Conservation (phyloP, 92 coral and sea anemone genomes). For the Nematostella vectensis region DNA sequence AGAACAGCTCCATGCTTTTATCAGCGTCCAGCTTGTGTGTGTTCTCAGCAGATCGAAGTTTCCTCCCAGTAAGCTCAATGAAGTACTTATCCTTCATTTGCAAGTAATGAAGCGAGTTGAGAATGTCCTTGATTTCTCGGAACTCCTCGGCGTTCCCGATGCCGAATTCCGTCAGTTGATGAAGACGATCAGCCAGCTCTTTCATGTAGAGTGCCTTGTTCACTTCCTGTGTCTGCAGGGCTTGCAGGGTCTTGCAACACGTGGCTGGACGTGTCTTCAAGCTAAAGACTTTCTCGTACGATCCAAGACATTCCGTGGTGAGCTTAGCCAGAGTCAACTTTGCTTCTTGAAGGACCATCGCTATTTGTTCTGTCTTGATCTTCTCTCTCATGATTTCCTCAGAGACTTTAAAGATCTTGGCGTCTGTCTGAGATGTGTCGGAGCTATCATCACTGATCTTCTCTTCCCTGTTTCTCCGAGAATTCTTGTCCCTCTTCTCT, state of each 20-base stretch:
- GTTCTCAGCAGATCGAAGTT: conserved; percentile 1
- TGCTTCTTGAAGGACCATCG: conserved; percentile 29
- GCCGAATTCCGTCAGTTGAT: conserved; percentile 26
- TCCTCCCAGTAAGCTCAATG: conserved; percentile 10
- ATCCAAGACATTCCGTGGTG: conserved; percentile 38
- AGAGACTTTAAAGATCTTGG: neutral
- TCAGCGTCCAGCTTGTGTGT: neutral
- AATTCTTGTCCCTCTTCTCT: neutral
- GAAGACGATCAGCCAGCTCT: conserved; percentile 29
- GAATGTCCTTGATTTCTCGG: conserved; percentile 28
- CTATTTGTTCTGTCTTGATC: conserved; percentile 16
- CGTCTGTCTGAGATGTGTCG: neutral
- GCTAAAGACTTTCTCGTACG: conserved; percentile 41
- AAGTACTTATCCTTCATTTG: conserved; percentile 29
- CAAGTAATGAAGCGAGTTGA: conserved; percentile 20
- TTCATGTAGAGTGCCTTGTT: conserved; percentile 44
- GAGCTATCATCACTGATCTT: conserved; percentile 8
- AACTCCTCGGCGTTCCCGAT: conserved; percentile 29
- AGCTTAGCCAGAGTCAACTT: conserved; percentile 41
- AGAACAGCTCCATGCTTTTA: neutral
- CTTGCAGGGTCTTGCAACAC: conserved; percentile 10
- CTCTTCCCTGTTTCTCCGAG: neutral
- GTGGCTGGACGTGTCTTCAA: conserved; percentile 16
- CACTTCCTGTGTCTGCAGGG: conserved; percentile 41
- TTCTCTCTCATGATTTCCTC: conserved; percentile 11